Conservation (phyloP, 2,113 vertebrate genomes). For the Percopsis transmontana region DNA sequence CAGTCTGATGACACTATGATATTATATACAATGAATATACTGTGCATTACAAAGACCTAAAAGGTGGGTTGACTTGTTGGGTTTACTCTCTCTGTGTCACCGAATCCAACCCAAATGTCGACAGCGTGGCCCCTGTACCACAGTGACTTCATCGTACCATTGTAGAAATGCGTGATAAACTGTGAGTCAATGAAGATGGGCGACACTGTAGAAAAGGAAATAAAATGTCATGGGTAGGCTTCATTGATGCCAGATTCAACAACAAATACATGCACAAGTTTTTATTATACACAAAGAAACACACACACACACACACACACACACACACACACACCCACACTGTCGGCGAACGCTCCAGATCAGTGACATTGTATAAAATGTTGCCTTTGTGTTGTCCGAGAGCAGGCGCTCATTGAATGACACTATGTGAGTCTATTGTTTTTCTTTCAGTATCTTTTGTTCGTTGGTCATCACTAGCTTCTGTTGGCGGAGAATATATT, state of each 20-base stretch:
- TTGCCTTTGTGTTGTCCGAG: constrained; percentile 61
- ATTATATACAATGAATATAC: too few relatives aligned
- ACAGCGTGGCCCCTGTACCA: not conserved
- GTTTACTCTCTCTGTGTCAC: too few relatives aligned
- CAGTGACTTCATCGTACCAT: not conserved
- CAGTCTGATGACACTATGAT: too few relatives aligned
- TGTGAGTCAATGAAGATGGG: constrained; percentile 43
- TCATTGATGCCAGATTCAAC: constrained; percentile 59
- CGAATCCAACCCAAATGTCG: not conserved
- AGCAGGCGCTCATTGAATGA: constrained; percentile 61
- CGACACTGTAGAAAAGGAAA: constrained; percentile 31
- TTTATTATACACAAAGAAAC: not conserved
- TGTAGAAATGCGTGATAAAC: not conserved
- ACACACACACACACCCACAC: constrained; percentile 26
- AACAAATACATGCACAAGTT: constrained; percentile 13
- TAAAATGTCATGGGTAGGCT: constrained; percentile 38
- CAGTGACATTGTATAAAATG: constrained; percentile 57
- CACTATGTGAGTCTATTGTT: constrained; percentile 61
- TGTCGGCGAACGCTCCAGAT: constrained; percentile 71
- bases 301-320: constrained; percentile 1
- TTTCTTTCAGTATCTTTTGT: constrained; percentile 58
- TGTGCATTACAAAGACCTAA: too few relatives aligned
- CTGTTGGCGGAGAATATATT: constrained; percentile 44
- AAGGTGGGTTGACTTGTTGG: too few relatives aligned
- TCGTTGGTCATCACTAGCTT: constrained; percentile 38